A percentile compares a stretch with the other conserved stretches of the same genome.
These are phyloP conservation scores for Stichopus horrens DNA, from an alignment of 53 echinoderm and acorn worm genomes.

Conservation along the genomic window DNA sequence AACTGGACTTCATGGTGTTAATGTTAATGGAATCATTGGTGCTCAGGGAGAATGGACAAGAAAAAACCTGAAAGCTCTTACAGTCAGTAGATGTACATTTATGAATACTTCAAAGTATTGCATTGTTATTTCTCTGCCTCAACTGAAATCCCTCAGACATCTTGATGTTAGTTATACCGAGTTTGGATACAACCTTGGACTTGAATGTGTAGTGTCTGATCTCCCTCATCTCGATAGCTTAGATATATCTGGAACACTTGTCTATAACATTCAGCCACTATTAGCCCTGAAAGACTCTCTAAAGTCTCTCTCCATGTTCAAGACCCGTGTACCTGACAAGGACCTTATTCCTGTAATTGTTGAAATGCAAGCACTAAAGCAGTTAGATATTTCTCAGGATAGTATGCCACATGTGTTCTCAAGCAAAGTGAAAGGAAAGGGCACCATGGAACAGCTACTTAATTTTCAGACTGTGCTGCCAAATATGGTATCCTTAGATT, in stretches of 20 bases:
- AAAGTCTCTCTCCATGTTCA: constrained; percentile 88
- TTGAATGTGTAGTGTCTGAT: constrained; percentile 83
- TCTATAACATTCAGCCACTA: constrained; percentile 81
- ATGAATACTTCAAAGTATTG: constrained; percentile 94
- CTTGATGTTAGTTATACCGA: constrained; percentile 97
- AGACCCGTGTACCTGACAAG: constrained; percentile 86
- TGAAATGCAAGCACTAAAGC: constrained; percentile 68
- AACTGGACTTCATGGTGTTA: constrained; percentile 74
- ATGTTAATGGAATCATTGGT: constrained; percentile 95
- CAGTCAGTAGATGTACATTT: constrained; percentile 87
- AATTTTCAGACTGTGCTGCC: constrained; percentile 56
- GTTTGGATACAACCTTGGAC: constrained; percentile 87
- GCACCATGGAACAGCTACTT: constrained; percentile 57
- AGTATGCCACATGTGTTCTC: constrained; percentile 65
- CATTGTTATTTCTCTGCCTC: constrained; percentile 90
- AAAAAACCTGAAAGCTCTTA: constrained; percentile 73
- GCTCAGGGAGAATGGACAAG: constrained; percentile 93
- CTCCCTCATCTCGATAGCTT: constrained; percentile 78
- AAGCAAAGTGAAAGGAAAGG: constrained; percentile 41
- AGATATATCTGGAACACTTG: constrained; percentile 89
- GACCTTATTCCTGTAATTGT: constrained; percentile 76
- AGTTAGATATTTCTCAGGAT: constrained; percentile 90
- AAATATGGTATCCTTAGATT: constrained; percentile 77
- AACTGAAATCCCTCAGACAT: constrained; percentile 76
- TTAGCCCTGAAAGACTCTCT: constrained; percentile 65